phyloP scores from a whole-genome alignment of 2,797 vertebrate species.

The Pseudochirops cupreus region DNA sequence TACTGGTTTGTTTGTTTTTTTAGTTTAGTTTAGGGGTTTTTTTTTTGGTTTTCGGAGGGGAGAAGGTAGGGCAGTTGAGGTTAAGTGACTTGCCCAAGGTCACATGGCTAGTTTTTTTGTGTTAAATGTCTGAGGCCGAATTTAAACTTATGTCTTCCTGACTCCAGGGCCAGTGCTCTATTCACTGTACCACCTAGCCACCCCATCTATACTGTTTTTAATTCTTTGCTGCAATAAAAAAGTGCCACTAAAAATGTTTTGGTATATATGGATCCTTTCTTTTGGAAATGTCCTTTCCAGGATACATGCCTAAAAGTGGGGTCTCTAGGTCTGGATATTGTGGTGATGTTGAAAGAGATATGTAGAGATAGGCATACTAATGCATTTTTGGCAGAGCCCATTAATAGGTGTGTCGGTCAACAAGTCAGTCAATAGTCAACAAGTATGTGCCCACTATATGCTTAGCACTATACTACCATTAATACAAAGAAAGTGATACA shows the following conservation, averaged over 20 bases:
- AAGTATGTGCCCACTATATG: not conserved
- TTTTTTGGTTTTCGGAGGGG: too few relatives aligned
- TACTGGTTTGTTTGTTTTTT: not conserved
- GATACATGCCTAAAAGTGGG: not conserved
- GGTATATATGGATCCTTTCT: not conserved
- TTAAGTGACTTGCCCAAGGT: too few relatives aligned
- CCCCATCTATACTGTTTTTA: not conserved
- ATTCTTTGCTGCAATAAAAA: not conserved
- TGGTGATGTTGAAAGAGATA: not conserved
- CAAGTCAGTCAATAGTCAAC: not conserved
- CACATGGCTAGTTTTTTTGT: too few relatives aligned
- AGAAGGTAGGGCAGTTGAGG: too few relatives aligned
- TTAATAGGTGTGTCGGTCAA: not conserved
- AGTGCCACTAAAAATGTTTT: not conserved
- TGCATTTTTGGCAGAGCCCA: not conserved
- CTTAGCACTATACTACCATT: not conserved
- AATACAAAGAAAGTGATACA: not conserved
- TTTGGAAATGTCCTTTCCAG: not conserved
- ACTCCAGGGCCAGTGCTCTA: too few relatives aligned
- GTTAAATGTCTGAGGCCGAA: too few relatives aligned
- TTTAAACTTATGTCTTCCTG: too few relatives aligned
- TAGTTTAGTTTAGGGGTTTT: too few relatives aligned
- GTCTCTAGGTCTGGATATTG: not conserved
- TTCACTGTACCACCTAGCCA: too few relatives aligned
- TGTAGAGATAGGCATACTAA: not conserved